Percentiles rank a stretch among this genome's conserved stretches.
Conservation (phyloP, 2,113 vertebrate species). For the Limanda limanda region DNA sequence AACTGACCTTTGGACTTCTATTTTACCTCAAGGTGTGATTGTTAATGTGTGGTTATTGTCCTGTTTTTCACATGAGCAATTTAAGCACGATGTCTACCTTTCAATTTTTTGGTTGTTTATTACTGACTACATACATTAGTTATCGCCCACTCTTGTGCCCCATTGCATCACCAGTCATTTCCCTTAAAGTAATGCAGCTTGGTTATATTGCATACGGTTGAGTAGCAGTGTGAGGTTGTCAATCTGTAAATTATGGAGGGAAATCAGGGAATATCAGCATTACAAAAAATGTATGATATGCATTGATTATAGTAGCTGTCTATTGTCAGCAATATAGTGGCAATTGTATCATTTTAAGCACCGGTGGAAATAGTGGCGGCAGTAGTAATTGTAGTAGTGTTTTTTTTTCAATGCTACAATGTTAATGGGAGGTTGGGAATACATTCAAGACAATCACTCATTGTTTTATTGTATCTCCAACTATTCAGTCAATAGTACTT, state of each 20-base stretch:
- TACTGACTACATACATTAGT: constrained; percentile 39
- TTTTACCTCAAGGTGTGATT: constrained; percentile 2
- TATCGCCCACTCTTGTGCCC: constrained; percentile 19
- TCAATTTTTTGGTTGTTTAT: constrained; percentile 42
- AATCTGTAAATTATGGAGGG: constrained; percentile 7
- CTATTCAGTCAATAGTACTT: not conserved
- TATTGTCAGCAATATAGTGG: not conserved
- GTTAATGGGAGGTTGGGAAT: not conserved
- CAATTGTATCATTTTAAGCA: not conserved
- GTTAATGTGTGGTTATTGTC: not conserved
- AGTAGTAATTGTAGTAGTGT: not conserved
- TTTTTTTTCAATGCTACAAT: not conserved
- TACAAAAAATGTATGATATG: not conserved
- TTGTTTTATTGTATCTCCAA: too few relatives aligned
- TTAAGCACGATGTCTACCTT: constrained; percentile 20
- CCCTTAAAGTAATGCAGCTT: constrained; percentile 7
- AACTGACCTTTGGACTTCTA: not conserved
- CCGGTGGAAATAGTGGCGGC: not conserved
- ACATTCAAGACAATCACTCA: not conserved
- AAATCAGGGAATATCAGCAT: constrained; percentile 25
- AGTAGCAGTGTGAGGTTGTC: constrained; percentile 3
- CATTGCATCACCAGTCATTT: constrained; percentile 25
- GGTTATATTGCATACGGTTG: constrained; percentile 8
- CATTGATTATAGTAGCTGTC: not conserved
- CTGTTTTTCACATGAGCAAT: constrained; percentile 2